Conservation (phyloP, 2,113 vertebrate species). For the Chroicocephalus ridibundus region DNA sequence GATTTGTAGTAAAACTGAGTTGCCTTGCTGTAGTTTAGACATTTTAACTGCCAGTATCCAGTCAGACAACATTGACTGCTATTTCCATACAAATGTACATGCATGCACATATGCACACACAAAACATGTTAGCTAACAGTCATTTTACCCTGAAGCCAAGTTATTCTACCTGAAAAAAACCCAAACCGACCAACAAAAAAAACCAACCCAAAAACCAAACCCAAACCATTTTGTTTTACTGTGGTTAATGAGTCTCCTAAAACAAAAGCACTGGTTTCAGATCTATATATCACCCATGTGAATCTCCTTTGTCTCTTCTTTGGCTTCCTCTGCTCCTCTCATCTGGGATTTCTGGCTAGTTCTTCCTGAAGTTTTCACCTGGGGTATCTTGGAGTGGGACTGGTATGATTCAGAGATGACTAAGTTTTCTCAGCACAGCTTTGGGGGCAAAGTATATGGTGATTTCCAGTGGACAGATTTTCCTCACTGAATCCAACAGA, state of each 20-base stretch:
- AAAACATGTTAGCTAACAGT: neutral
- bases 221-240: neutral
- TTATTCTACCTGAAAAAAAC: neutral
- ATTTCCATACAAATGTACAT: neutral
- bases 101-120: neutral
- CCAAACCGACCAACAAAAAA: neutral
- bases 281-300: neutral
- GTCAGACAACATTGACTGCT: neutral
- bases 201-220: accelerated
- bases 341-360: neutral
- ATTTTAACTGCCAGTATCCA: neutral
- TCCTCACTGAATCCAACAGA: neutral
- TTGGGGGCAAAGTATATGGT: neutral
- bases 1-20: neutral
- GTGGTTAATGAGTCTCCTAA: neutral
- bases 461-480: neutral
- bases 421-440: neutral
- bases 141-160: neutral
- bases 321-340: neutral
- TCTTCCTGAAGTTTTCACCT: neutral
- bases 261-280: neutral
- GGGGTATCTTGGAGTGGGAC: neutral
- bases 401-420: neutral
- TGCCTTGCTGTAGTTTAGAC: neutral
- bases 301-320: neutral